Evolutionary conservation across 2,797 vertebrate genomes (phyloP).

Genomic region (Onychomys torridus): DNA sequence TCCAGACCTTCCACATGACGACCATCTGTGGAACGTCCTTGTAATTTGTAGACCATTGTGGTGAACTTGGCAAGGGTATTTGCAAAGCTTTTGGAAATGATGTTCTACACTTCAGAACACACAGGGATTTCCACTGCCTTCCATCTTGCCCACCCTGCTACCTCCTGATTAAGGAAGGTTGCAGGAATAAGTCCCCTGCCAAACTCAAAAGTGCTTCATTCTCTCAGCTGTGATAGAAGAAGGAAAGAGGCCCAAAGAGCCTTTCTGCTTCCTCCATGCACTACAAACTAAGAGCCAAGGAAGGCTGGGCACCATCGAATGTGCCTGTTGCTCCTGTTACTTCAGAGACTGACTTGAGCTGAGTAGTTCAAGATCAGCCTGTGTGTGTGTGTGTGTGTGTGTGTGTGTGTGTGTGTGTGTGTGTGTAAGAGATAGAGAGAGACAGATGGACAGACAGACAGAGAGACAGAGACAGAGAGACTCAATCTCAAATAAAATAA

Average conservation of each 20-base stretch:
- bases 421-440: background rate
- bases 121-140: background rate
- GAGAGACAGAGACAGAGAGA: background rate
- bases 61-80: background rate
- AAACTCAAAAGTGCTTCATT: background rate
- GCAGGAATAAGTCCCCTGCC: background rate
- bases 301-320: background rate
- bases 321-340: too few species aligned
- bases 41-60: background rate
- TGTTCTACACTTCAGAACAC: background rate
- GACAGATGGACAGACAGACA: fast-evolving
- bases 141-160: background rate
- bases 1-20: background rate
- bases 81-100: background rate
- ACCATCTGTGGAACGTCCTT: background rate
- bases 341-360: background rate
- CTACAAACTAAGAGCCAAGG: background rate
- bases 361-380: background rate
- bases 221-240: background rate
- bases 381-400: too few species aligned
- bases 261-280: background rate
- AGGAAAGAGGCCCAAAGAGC: background rate
- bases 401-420: background rate
- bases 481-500: background rate
- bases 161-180: background rate